phyloP scores from a whole-genome alignment of 2,888 invertebrate species.

The Loripinus fragilis region DNA sequence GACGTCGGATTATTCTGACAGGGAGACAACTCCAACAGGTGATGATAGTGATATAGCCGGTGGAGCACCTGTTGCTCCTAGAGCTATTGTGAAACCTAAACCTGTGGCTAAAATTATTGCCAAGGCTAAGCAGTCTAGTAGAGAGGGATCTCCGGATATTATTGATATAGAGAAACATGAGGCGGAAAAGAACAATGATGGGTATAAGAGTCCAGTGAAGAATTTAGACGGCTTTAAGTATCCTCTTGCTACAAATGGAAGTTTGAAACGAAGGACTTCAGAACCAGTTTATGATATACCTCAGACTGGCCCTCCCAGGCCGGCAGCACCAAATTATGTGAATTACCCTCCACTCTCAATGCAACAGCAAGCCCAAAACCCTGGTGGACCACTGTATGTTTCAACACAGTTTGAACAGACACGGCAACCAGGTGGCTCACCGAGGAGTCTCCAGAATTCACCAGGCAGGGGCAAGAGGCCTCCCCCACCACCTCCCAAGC shows the following conservation, averaged over 20 bases:
- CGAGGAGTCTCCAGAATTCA: constrained; percentile 55
- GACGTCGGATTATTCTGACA: constrained; percentile 58
- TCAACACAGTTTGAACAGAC: constrained; percentile 63
- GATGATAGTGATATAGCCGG: constrained; percentile 54
- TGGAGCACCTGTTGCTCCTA: constrained; percentile 89
- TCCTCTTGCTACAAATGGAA: constrained; percentile 57
- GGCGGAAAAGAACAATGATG: constrained; percentile 70
- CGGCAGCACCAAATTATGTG: constrained; percentile 57
- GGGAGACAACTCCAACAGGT: constrained; percentile 69
- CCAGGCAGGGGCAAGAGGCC: constrained; percentile 76
- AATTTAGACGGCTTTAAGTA: constrained; percentile 60
- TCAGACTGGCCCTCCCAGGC: constrained; percentile 57
- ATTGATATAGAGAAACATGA: constrained; percentile 75
- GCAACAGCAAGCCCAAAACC: constrained; percentile 47
- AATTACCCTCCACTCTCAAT: constrained; percentile 63
- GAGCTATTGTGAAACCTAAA: constrained; percentile 89
- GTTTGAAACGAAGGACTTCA: constrained; percentile 56
- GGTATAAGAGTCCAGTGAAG: constrained; percentile 63
- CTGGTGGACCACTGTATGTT: constrained; percentile 61
- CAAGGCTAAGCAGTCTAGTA: constrained; percentile 74
- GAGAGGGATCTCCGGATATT: constrained; percentile 75
- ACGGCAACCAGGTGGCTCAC: constrained; percentile 63
- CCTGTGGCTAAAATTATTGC: constrained; percentile 79
- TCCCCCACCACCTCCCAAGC: constrained; percentile 85
- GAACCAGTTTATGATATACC: constrained; percentile 78